Evolutionary conservation across 1,140 invertebrate species (phyloP), one percentile per base, ranked within the genome.

Genomic region (Frieseomelitta varia): DNA sequence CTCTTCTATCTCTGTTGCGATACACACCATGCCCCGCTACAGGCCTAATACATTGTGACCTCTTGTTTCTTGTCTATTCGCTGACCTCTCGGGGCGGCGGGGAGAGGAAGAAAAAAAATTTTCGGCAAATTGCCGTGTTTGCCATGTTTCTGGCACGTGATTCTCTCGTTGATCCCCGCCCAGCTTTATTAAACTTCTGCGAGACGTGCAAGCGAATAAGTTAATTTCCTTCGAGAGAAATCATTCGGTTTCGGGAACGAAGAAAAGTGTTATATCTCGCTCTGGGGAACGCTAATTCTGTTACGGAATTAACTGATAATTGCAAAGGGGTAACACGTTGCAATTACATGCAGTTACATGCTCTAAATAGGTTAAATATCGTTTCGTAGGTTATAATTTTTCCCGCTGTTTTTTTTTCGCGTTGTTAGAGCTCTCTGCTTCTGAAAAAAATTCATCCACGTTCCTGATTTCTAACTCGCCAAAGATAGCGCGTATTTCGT

Each of bases 41-140:
- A 8, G 27, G 19, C 47, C 71, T 47, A 14, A 56, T 71, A 61
- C 58, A 61, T 61, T 61, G 58, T 61, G 58, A 24, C 39, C 34
- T 21, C 19, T 85, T 34, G 56, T 80, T 80, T 76, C 76, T 68
- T 75, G 19, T 84, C 78, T 76, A 61, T 80, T 71, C 72, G 61
- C 53, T 56, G 56, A 73, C 34, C 72, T 65, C 39, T 67, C 71
- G 71, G 27, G 56, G 67, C 21, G 24, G 30, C 30, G 11, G 51
- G 71, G 27, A 56, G 67, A 27, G 24, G 55, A 30, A 4, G 51
- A 21, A 78, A 34, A 53, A 67, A 78, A 78, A 39, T 39, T 67
- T 67, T 78, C 76, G 63, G 11, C 76, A 67, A 78, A 67, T 78
- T 78, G 27, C 30, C 61, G 58, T 53, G 24, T 77, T 77, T 81